A percentile compares a stretch with the other conserved stretches of the same genome.
Evolutionary conservation across 1,140 invertebrate genomes (phyloP).

Genomic region (Cryptotermes secundus): DNA sequence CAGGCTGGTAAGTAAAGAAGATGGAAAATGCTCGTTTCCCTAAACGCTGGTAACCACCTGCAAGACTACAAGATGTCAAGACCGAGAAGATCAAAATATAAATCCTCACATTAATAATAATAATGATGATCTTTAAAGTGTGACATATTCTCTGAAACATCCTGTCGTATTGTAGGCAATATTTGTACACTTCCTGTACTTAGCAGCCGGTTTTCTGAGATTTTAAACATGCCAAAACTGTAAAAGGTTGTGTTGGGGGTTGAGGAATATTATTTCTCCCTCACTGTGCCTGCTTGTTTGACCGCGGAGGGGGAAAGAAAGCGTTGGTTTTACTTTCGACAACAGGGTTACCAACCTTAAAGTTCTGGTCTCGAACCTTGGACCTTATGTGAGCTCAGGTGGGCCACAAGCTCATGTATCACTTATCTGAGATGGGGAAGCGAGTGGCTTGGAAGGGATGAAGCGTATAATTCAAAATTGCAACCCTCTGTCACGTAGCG

Average conservation of each 20-base stretch:
- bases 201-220: neutral
- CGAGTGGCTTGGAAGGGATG: neutral
- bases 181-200: neutral
- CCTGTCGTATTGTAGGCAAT: neutral
- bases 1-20: too few relatives aligned
- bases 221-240: neutral
- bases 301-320: neutral
- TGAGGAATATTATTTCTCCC: neutral
- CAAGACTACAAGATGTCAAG: too few relatives aligned
- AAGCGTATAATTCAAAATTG: constrained; percentile 2
- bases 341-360: neutral
- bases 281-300: neutral
- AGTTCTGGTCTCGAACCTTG: neutral
- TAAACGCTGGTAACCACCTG: too few relatives aligned
- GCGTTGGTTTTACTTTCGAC: neutral
- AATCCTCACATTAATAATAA: too few relatives aligned
- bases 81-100: too few relatives aligned
- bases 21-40: too few relatives aligned
- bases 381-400: neutral
- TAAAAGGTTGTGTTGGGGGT: neutral
- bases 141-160: too few relatives aligned
- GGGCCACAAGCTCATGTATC: neutral
- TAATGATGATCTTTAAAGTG: too few relatives aligned
- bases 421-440: neutral
- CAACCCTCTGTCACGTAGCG: neutral